phyloP scores from a whole-genome alignment of 2,113 vertebrate genomes.

The Apodemus sylvaticus region DNA sequence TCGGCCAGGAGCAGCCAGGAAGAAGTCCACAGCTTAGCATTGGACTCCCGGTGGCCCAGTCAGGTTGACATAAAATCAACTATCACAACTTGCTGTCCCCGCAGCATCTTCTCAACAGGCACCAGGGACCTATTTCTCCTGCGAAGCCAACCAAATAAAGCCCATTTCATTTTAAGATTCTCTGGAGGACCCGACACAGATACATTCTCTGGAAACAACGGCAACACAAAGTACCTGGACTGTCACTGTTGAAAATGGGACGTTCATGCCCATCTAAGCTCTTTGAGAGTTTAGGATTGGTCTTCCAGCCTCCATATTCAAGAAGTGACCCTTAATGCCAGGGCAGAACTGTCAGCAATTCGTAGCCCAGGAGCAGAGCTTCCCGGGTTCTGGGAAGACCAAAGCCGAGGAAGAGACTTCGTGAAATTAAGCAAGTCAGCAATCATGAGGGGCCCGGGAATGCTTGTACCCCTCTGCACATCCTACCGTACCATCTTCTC shows the following conservation, averaged over 20 bases:
- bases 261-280: not conserved
- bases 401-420: not conserved
- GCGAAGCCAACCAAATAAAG: constrained; percentile 22
- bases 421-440: not conserved
- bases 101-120: not conserved
- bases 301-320: not conserved
- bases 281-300: not conserved
- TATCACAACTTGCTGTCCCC: not conserved
- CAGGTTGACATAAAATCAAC: not conserved
- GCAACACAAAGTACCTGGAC: not conserved
- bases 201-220: not conserved
- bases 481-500: not conserved
- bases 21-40: not conserved
- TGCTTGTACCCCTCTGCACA: not conserved
- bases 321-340: not conserved
- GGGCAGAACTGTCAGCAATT: not conserved
- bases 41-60: not conserved
- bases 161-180: not conserved
- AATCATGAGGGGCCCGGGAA: not conserved
- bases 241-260: not conserved
- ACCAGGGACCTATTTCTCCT: not conserved
- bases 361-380: not conserved
- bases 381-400: not conserved
- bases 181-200: not conserved
- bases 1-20: not conserved